Base-by-base conservation (phyloP, 2,113 vertebrate species). In the Alethe castanea region DNA sequence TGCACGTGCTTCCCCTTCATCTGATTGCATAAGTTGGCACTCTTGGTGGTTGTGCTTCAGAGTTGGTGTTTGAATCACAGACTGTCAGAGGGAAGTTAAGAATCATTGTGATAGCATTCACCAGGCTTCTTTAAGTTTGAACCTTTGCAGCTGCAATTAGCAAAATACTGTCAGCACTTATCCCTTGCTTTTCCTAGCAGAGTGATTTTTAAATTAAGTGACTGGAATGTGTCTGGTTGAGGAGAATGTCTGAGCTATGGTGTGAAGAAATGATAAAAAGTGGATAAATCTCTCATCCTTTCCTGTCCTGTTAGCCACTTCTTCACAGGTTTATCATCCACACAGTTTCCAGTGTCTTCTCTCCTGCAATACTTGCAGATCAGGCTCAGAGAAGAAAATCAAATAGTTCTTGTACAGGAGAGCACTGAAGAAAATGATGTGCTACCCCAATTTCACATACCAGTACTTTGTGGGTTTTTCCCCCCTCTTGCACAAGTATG, bases 1-100 rank as follows among this genome's bases (percentile, higher is more conserved):
- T 81, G 28, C 12, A 8, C 0, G 0, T 67, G 44, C 26, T 78
- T 13, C 24, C 33, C 25, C 40, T 72, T 72, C 22, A 2, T 66
- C 42, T 70, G 54, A 15, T 59, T 24, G 3, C 1, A 0, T 38
- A 44, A 80, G 3, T 42, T 65, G 35, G 35, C 35, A 42, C 14
- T 78, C 33, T 1, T 23, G 36, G 33, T 62, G 40, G 36, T 47
- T 59, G 15, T 2, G 3, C 8, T 60, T 82, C 25, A 24, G 78
- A n/a, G 36, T 15, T 59, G 45, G 13, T 66, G 0, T 57, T 69
- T 61, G 57, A 71, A 18, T 38, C 25, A 17, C 36, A 26, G 11
- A 44, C 44, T 38, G 2, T 48, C 40, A 59, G 29, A 2, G 40
- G 23, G 28, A 50, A 65, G 19, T 26, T 38, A 22, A 40, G 66